Base-by-base conservation (phyloP, 2,797 vertebrate genomes). In the Echiichthys vipera region DNA sequence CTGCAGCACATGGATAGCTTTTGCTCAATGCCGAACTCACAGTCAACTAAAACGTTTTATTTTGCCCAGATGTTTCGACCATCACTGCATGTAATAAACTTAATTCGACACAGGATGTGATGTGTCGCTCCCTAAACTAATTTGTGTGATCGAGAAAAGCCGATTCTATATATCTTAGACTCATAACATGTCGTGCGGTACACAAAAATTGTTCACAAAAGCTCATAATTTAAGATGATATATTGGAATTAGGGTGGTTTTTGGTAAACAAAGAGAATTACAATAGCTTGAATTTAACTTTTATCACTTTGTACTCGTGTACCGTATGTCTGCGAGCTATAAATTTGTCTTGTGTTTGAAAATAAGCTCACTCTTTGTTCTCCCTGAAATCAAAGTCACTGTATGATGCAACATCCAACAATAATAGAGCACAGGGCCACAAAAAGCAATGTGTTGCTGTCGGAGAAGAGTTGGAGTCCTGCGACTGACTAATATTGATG, bases 401-500 rank as follows among this genome's bases (percentile, higher is more conserved):
- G 43, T 65, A 65, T 66, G 74, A 89, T 34, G 42, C 57, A 49
- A 63, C 53, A 20, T 66, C 84, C 84, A 90, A 81, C 51, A 82
- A 76, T 68, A 90, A 89, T 56, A 84, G 30, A 71, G 56, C 39
- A 0, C 32, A 68, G 29, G 64, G 58, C 69, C 80, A 72, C 70
- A 58, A 74, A 79, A 83, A 86, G 87, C 78, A 61, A 45, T 2
- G 70, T 30, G 71, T 29, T 58, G 62, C 32, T 54, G 57, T 58
- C 74, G 17, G 17, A 58, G 50, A 74, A 61, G 65, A 50, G 50
- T 18, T 32, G 62, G 72, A 82, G 51, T 62, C 76, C 75, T 24
- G 55, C 10, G 75, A 63, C 62, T 64, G 65, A 77, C 77, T 86
- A 90, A 90, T 88, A 87, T 90, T 90, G 89, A 84, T 65, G 61